Evolutionary conservation across 53 echinoderm and acorn worm species (phyloP).

Genomic region (Patiria pectinifera): DNA sequence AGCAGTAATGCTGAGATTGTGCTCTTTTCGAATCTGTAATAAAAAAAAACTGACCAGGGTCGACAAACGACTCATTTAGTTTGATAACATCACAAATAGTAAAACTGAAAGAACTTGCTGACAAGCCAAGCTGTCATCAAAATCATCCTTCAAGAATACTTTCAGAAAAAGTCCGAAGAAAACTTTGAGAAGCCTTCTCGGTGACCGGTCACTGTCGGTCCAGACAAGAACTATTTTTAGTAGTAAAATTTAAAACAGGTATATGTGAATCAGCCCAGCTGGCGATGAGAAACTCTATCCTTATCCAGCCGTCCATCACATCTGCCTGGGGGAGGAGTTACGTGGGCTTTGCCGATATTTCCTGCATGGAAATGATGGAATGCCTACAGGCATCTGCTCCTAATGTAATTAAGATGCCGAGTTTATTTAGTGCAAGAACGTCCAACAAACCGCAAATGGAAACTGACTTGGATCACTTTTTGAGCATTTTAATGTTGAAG

Average conservation of each 20-base stretch:
- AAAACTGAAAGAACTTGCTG: too few species aligned
- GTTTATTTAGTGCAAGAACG: background rate
- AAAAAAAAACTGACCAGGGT: too few species aligned
- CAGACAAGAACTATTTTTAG: conserved; percentile 2
- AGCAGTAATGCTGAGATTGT: too few species aligned
- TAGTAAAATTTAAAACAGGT: background rate
- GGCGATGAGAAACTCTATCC: background rate
- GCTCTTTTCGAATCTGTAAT: too few species aligned
- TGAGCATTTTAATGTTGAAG: too few species aligned
- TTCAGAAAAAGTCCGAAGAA: background rate
- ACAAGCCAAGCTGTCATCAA: too few species aligned
- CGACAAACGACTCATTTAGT: too few species aligned
- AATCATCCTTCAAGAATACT: too few species aligned
- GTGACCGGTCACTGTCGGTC: conserved; percentile 33
- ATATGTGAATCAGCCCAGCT: conserved; percentile 11
- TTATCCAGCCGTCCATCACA: conserved; percentile 24
- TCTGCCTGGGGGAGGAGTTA: background rate
- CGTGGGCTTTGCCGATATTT: background rate
- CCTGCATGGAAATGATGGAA: background rate
- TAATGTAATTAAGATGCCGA: conserved; percentile 33
- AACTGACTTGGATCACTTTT: background rate
- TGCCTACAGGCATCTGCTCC: background rate
- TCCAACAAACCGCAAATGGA: background rate
- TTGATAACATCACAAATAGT: too few species aligned
- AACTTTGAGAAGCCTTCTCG: background rate